Conservation (phyloP, 1,140 invertebrate species). For the Nebria ingens region DNA sequence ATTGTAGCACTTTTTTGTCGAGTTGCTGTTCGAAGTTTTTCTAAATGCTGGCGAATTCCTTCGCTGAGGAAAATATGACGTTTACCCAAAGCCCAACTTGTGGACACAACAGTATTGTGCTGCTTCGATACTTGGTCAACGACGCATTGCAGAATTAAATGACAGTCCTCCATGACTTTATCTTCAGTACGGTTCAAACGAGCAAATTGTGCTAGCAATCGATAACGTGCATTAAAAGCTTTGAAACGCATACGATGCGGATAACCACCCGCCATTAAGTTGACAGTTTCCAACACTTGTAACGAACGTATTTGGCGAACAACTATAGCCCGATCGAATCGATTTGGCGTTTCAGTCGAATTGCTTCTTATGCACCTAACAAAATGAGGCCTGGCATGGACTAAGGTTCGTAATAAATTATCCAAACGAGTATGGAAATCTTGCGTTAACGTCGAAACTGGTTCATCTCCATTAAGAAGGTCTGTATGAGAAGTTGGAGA, state of each 20-base stretch:
- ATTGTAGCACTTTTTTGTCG: conserved; percentile 63
- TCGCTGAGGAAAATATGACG: conserved; percentile 90
- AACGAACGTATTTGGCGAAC: conserved; percentile 79
- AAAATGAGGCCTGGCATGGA: conserved; percentile 89
- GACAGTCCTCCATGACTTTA: conserved; percentile 68
- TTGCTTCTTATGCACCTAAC: conserved; percentile 85
- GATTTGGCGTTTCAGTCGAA: conserved; percentile 59
- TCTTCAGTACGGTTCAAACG: conserved; percentile 66
- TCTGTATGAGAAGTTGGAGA: conserved; percentile 84
- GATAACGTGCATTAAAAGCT: conserved; percentile 81
- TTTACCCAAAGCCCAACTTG: conserved; percentile 84
- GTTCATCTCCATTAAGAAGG: conserved; percentile 76
- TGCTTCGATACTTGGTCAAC: conserved; percentile 33
- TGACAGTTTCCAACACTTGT: conserved; percentile 89
- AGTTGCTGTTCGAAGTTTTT: conserved; percentile 65
- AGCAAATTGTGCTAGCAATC: conserved; percentile 67
- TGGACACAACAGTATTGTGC: conserved; percentile 49
- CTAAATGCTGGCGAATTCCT: conserved; percentile 79
- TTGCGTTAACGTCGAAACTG: conserved; percentile 82
- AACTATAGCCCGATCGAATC: conserved; percentile 70
- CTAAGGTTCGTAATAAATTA: conserved; percentile 79
- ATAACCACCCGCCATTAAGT: conserved; percentile 86
- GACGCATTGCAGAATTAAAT: conserved; percentile 61
- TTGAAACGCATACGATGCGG: conserved; percentile 92
- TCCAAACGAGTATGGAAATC: conserved; percentile 90